These are phyloP conservation scores for Tetropium fuscum DNA, from an alignment of 2,888 invertebrate genomes.

Conservation along the genomic window DNA sequence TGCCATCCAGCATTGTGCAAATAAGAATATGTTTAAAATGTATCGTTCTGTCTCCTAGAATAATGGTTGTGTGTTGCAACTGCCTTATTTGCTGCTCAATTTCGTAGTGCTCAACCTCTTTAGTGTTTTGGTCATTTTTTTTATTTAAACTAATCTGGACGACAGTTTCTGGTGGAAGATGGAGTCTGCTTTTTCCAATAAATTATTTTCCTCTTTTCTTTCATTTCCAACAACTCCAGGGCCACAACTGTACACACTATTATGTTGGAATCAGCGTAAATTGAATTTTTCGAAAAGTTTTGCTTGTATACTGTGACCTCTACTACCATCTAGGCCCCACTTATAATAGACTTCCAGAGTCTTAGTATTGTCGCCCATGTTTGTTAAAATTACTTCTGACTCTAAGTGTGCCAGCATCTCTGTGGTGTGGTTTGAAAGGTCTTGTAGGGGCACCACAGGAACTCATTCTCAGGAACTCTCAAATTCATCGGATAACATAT, in stretches of 20 bases:
- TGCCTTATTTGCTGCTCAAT: conserved; percentile 20
- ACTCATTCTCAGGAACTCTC: conserved; percentile 8
- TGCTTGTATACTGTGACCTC: conserved; percentile 25
- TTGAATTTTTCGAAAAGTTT: conserved; percentile 22
- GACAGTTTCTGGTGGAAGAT: conserved; percentile 26
- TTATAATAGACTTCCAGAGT: conserved; percentile 19
- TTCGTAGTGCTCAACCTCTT: conserved; percentile 14
- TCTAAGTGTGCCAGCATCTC: neutral
- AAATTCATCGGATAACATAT: too few species aligned
- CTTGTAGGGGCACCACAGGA: conserved; percentile 9
- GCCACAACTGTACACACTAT: conserved; percentile 22
- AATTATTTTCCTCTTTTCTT: conserved; percentile 16
- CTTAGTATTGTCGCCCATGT: conserved; percentile 1
- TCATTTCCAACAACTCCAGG: conserved; percentile 5
- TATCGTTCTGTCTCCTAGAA: conserved; percentile 15
- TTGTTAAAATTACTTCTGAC: conserved; percentile 7
- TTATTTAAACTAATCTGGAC: too few species aligned
- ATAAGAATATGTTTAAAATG: conserved; percentile 26
- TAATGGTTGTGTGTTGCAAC: conserved; percentile 19
- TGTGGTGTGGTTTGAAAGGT: conserved; percentile 11
- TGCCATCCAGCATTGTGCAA: conserved; percentile 30
- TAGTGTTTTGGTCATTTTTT: conserved; percentile 15
- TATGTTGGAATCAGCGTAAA: conserved; percentile 22
- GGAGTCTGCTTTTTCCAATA: conserved; percentile 26
- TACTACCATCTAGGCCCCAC: too few species aligned